A percentile compares a stretch with the other conserved stretches of the same genome.
These are phyloP conservation scores for Eupithecia vulgata DNA, from an alignment of 2,888 invertebrate species.

Conservation along the genomic window DNA sequence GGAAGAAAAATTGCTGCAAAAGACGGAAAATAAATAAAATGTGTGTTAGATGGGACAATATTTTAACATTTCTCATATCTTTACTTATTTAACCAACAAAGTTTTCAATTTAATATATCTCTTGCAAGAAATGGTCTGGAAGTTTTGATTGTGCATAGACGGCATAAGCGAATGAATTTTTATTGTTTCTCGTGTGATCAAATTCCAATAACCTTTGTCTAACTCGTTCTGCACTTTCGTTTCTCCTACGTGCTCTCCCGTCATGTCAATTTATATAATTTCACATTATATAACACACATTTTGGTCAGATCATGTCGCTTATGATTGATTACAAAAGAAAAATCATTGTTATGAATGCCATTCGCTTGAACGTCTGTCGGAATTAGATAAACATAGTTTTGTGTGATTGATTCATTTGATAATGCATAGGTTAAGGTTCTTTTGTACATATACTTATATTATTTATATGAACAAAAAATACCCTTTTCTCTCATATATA, in stretches of 20 bases:
- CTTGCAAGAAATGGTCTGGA: neutral
- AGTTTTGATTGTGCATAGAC: neutral
- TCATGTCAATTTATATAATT: conserved; percentile 20
- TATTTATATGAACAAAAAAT: too few relatives aligned
- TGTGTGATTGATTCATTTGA: conserved; percentile 27
- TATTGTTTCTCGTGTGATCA: conserved; percentile 1
- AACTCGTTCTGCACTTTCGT: conserved; percentile 18
- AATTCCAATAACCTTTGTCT: conserved; percentile 14
- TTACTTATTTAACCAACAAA: neutral
- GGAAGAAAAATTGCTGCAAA: neutral
- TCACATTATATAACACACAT: conserved; percentile 27
- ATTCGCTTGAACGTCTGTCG: conserved; percentile 15
- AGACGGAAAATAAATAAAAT: neutral
- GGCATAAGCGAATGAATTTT: neutral
- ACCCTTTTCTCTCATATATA: neutral
- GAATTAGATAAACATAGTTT: conserved; percentile 21
- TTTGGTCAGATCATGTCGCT: conserved; percentile 19
- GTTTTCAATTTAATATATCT: neutral
- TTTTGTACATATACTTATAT: neutral
- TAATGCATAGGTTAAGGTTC: neutral
- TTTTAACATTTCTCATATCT: neutral
- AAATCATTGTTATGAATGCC: conserved; percentile 29
- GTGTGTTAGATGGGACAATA: neutral
- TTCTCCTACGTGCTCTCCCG: conserved; percentile 15
- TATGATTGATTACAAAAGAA: conserved; percentile 33